A percentile compares a stretch with the other conserved stretches of the same genome.
Evolutionary conservation across 2,888 invertebrate species (phyloP).

Genomic region (Dasysyrphus albostriatus): DNA sequence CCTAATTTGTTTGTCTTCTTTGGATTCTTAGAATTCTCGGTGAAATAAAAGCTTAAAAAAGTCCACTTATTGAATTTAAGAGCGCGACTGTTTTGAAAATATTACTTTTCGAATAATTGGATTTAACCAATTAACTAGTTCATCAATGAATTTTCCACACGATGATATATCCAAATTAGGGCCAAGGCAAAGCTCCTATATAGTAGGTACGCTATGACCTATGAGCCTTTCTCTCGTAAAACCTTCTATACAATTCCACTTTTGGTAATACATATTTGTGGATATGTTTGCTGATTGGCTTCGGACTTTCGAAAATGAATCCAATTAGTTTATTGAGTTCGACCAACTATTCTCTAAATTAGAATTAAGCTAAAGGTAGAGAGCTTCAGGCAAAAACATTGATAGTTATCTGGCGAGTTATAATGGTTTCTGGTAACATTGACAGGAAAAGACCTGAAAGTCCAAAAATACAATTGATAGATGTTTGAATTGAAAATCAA

Average conservation of each 20-base stretch:
- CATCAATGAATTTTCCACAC: neutral
- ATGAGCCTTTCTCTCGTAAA: neutral
- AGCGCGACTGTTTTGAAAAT: no score
- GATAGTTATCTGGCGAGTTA: no score
- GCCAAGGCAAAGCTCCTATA: no score
- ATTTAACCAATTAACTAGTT: neutral
- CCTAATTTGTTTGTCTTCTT: neutral
- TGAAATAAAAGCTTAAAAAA: neutral
- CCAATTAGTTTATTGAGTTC: slow-evolving; percentile 13
- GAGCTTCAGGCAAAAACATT: no score
- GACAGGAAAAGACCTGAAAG: no score
- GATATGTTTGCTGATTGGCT: neutral
- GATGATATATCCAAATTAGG: neutral
- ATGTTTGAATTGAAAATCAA: no score
- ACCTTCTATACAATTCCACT: neutral
- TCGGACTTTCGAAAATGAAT: slow-evolving; percentile 1
- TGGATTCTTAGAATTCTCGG: neutral
- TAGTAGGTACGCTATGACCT: no score
- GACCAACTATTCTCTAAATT: neutral
- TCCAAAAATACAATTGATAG: no score
- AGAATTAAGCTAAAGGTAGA: neutral
- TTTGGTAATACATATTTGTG: neutral
- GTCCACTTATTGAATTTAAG: neutral
- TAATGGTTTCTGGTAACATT: neutral
- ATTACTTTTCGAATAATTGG: neutral